Evolutionary conservation across 1,140 invertebrate genomes (phyloP).

Genomic region (Hypsibius dujardini): DNA sequence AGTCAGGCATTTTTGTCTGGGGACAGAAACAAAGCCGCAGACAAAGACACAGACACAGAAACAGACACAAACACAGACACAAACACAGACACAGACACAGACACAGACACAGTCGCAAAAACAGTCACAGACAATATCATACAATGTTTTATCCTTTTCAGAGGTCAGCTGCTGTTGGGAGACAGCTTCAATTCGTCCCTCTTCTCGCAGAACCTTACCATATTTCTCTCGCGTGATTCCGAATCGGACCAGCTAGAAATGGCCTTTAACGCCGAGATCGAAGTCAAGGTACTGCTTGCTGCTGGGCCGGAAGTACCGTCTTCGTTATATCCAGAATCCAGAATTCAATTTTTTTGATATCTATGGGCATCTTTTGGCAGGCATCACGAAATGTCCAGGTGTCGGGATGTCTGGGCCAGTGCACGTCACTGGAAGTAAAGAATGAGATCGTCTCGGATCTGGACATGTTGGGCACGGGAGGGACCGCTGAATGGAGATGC

Average conservation of each 20-base stretch:
- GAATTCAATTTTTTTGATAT: no score
- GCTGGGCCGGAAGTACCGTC: no score
- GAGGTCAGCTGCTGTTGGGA: conserved; percentile 98
- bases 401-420: conserved; percentile 84
- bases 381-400: conserved; percentile 46
- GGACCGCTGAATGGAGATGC: conserved; percentile 95
- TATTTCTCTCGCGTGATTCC: conserved; percentile 82
- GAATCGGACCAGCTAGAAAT: conserved; percentile 74
- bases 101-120: no score
- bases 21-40: no score
- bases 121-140: not conserved
- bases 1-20: no score
- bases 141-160: conserved; percentile 28
- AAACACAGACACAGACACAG: no score
- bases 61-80: no score
- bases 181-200: conserved; percentile 96
- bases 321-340: no score
- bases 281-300: conserved; percentile 52
- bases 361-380: conserved; percentile 33
- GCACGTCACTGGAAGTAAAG: conserved; percentile 67
- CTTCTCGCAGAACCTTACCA: conserved; percentile 96
- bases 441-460: conserved; percentile 77
- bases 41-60: no score
- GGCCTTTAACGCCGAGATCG: conserved; percentile 89
- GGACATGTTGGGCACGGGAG: conserved; percentile 77